phyloP scores from a whole-genome alignment of 2,797 vertebrate genomes.

The Coregonus suidteri region DNA sequence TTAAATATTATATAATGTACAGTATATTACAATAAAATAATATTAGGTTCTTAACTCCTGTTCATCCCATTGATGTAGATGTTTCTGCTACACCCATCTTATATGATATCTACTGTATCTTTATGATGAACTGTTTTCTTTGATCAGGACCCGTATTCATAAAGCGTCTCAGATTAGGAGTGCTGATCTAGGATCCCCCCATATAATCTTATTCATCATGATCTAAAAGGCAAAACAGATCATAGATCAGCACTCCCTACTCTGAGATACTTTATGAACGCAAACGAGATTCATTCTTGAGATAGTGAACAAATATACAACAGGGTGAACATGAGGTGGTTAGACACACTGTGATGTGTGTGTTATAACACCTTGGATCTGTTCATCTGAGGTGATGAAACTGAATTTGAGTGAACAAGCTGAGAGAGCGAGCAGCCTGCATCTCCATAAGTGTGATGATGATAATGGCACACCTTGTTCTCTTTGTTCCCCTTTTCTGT shows the following conservation, averaged over 20 bases:
- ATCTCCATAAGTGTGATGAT: background rate
- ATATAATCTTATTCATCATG: too few species aligned
- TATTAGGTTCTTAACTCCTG: constrained; percentile 50
- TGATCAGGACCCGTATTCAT: background rate
- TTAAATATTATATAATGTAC: constrained; percentile 43
- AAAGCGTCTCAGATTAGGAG: background rate
- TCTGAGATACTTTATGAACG: too few species aligned
- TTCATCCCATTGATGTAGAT: constrained; percentile 1
- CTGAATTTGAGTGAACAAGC: too few species aligned
- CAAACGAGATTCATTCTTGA: too few species aligned
- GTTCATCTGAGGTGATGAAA: too few species aligned
- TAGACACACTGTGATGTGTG: too few species aligned
- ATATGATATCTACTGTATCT: background rate
- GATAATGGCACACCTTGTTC: background rate
- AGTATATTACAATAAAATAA: constrained; percentile 60
- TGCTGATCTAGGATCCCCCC: too few species aligned
- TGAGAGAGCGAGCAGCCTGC: background rate
- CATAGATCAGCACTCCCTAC: too few species aligned
- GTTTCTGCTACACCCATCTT: background rate
- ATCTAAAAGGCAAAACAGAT: too few species aligned
- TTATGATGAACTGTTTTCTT: background rate
- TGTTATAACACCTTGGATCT: too few species aligned
- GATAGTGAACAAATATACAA: too few species aligned
- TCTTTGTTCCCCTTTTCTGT: background rate
- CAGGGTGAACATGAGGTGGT: too few species aligned